These are phyloP conservation scores for Abrostola triplasia DNA, from an alignment of 2,888 invertebrate species.

Conservation along the genomic window DNA sequence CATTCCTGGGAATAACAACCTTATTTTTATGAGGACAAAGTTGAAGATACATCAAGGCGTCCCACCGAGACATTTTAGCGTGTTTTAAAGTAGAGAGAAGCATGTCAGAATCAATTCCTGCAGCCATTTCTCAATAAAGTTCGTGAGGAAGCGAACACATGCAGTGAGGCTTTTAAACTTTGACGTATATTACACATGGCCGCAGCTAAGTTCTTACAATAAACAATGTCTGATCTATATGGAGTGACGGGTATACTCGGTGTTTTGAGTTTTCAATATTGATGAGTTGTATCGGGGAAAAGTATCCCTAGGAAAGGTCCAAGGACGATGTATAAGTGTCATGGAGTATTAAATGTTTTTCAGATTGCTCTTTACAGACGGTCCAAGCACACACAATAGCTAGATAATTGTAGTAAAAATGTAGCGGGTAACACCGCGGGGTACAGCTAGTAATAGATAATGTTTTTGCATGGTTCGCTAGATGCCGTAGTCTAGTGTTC, in stretches of 20 bases:
- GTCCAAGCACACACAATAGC: no score
- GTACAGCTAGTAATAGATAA: no score
- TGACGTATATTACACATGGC: slow-evolving; percentile 68
- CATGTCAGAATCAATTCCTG: slow-evolving; percentile 84
- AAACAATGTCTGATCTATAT: slow-evolving; percentile 41
- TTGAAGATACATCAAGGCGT: slow-evolving; percentile 38
- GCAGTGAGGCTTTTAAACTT: slow-evolving; percentile 84
- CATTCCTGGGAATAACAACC: slow-evolving; percentile 37
- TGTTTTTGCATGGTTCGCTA: no score
- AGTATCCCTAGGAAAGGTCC: no score
- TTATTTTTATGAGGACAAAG: slow-evolving; percentile 23
- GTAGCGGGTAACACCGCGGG: no score
- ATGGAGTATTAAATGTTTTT: no score
- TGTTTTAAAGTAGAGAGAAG: slow-evolving; percentile 77
- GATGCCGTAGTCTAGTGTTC: no score
- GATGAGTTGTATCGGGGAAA: not conserved
- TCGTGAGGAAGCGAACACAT: slow-evolving; percentile 69
- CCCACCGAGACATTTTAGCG: slow-evolving; percentile 71
- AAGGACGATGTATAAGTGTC: no score
- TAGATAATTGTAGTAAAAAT: no score
- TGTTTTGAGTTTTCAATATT: slow-evolving; percentile 8
- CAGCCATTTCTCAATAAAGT: slow-evolving; percentile 86
- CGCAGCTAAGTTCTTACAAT: slow-evolving; percentile 54
- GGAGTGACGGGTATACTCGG: slow-evolving; percentile 21
- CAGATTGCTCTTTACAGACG: no score